Base-by-base conservation (phyloP, 2,113 vertebrate genomes). In the Mungos mungo region DNA sequence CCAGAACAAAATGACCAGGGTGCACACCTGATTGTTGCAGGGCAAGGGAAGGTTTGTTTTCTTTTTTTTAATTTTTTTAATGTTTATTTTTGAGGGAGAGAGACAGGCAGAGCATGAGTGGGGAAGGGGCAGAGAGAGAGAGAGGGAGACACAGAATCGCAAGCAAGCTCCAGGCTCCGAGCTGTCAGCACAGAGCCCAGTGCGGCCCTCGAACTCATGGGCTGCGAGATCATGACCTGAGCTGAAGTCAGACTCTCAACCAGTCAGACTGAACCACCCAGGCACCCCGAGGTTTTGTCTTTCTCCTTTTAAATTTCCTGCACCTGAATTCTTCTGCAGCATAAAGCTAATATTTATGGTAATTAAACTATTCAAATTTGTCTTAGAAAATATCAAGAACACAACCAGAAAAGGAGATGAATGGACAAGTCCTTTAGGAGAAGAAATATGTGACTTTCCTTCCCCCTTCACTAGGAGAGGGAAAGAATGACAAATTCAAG, bases 341-440 rank as follows among this genome's bases (percentile, higher is more conserved):
- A 86, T 35, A 88, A 76, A 95, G 68, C 83, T 95, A 81, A 31
- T 19, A 69, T 90, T 60, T 84, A 90, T 35, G 35, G 71, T 66
- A 52, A 71, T 60, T 81, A 81, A 96, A 68, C 18, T 5, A 85
- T 27, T 66, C 41, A 91, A 50, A 82, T 89, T 69, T 54, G 66
- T 54, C 27, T 35, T 41, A 60, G 35, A 93, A 96, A 86, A 63
- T 29, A 68, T 12, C 15, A 57, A 82, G 52, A 92, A 66, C n/a
- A 33, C 66, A 85, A 88, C 18, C 33, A 77, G 87, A 88, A 92
- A 76, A 80, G 38, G 18, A 83, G 88, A 74, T 60, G 27, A 83
- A 77, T 18, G 41, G n/a, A 84, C 52, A 90, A 88, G 27, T 79
- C 66, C 33, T 3, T 2, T 5, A 33, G 35, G 10, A 94, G 38